phyloP scores from a whole-genome alignment of 2,888 invertebrate species.

The Brenthis ino region DNA sequence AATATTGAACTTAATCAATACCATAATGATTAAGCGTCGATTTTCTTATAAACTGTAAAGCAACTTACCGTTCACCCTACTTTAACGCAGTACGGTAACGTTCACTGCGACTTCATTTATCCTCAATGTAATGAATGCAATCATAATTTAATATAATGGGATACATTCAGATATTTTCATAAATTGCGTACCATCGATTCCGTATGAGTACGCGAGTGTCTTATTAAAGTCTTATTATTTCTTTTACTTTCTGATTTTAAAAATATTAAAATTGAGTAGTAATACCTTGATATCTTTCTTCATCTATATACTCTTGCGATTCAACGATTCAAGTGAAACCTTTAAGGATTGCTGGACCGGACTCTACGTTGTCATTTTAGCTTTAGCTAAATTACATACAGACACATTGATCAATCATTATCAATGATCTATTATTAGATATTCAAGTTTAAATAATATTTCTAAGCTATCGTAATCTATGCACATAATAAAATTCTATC shows the following conservation, averaged over 20 bases:
- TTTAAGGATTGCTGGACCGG: too few relatives aligned
- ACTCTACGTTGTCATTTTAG: too few relatives aligned
- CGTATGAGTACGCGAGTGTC: conserved; percentile 12
- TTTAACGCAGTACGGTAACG: conserved; percentile 17
- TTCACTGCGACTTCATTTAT: conserved; percentile 31
- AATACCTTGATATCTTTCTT: too few relatives aligned
- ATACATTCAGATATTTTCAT: conserved; percentile 29
- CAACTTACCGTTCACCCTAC: conserved; percentile 21
- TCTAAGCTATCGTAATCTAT: too few relatives aligned
- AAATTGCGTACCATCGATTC: conserved; percentile 26
- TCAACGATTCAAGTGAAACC: too few relatives aligned
- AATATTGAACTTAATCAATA: neutral
- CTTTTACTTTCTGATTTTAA: conserved; percentile 8
- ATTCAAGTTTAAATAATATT: too few relatives aligned
- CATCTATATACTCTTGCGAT: too few relatives aligned
- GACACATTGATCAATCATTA: too few relatives aligned
- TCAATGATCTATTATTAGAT: too few relatives aligned
- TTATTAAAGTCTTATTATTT: conserved; percentile 26
- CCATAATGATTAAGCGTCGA: conserved; percentile 6
- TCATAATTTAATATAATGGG: conserved; percentile 34
- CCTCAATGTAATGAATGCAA: conserved; percentile 31
- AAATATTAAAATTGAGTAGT: neutral
- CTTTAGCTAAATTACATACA: too few relatives aligned
- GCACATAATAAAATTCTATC: too few relatives aligned
- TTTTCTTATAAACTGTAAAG: conserved; percentile 17